Evolutionary conservation across 2,888 invertebrate genomes (phyloP).

Genomic region (Cryptocheilus praepositus): DNA sequence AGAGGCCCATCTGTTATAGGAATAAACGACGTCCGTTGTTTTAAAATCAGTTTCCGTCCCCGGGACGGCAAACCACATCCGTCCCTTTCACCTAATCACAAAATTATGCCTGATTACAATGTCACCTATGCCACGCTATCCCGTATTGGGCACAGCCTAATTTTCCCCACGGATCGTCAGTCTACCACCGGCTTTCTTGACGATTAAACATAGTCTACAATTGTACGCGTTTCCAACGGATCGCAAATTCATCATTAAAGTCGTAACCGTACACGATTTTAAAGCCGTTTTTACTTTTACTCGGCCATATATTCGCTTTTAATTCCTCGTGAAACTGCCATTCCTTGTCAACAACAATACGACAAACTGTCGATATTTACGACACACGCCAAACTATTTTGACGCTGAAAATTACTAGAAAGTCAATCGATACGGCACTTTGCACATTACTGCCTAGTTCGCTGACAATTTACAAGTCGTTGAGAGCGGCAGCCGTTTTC

Average conservation of each 20-base stretch:
- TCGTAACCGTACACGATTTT: neutral
- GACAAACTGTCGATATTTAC: neutral
- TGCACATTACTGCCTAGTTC: too few relatives aligned
- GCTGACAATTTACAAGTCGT: too few relatives aligned
- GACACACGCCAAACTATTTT: neutral
- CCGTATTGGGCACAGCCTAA: slow-evolving; percentile 2
- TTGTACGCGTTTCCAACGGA: neutral
- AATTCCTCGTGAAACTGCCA: too few relatives aligned
- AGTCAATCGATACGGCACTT: neutral
- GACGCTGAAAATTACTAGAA: neutral
- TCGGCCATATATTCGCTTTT: too few relatives aligned
- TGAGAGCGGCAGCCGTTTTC: too few relatives aligned
- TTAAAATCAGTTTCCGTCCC: neutral
- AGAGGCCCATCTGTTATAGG: neutral
- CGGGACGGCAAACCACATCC: neutral
- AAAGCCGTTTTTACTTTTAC: too few relatives aligned
- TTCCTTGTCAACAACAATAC: neutral
- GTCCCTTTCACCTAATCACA: slow-evolving; percentile 1
- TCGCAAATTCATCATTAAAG: neutral
- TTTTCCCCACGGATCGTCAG: neutral
- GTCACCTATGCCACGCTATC: neutral
- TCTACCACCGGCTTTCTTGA: neutral
- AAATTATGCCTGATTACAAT: neutral
- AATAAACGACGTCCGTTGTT: neutral
- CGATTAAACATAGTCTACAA: neutral